A percentile compares a stretch with the other conserved stretches of the same genome.
These are phyloP conservation scores for Corythoichthys haematopterus DNA, from an alignment of 2,113 vertebrate genomes.

Conservation along the genomic window DNA sequence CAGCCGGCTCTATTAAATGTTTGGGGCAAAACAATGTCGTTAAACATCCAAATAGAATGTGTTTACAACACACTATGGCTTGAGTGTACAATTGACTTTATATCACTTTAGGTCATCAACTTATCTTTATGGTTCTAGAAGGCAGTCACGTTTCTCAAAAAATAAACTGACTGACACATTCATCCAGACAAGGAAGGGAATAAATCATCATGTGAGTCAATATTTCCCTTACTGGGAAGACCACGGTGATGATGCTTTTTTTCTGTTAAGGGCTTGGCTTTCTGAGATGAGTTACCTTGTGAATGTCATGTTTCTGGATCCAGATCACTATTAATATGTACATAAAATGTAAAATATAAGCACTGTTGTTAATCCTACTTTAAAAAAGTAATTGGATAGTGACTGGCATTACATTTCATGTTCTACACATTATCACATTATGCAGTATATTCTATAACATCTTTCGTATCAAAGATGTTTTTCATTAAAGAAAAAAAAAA, in stretches of 20 bases:
- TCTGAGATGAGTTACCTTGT: rapidly evolving
- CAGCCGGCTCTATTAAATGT: background rate
- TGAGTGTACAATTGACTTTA: constrained; percentile 14
- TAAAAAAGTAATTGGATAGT: too few relatives aligned
- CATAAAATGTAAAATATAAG: too few relatives aligned
- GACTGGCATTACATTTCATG: too few relatives aligned
- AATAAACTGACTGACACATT: background rate
- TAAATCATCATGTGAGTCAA: background rate
- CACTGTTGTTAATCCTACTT: too few relatives aligned
- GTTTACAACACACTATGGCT: constrained; percentile 8
- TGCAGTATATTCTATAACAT: too few relatives aligned
- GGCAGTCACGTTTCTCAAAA: constrained; percentile 8
- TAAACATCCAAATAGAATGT: constrained; percentile 3
- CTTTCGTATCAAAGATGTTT: too few relatives aligned
- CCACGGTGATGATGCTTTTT: background rate
- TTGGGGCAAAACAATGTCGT: constrained; percentile 9
- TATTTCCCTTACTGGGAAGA: background rate
- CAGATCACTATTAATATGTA: background rate
- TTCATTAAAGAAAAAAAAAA: too few relatives aligned
- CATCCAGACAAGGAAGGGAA: constrained; percentile 6
- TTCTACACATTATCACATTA: too few relatives aligned
- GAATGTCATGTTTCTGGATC: background rate
- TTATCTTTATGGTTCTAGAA: constrained; percentile 44
- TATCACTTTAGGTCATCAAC: background rate
- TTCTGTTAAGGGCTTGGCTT: background rate